Evolutionary conservation across 1,140 invertebrate species (phyloP), one percentile per base, ranked within the genome.

Genomic region (Hylaeus anthracinus): DNA sequence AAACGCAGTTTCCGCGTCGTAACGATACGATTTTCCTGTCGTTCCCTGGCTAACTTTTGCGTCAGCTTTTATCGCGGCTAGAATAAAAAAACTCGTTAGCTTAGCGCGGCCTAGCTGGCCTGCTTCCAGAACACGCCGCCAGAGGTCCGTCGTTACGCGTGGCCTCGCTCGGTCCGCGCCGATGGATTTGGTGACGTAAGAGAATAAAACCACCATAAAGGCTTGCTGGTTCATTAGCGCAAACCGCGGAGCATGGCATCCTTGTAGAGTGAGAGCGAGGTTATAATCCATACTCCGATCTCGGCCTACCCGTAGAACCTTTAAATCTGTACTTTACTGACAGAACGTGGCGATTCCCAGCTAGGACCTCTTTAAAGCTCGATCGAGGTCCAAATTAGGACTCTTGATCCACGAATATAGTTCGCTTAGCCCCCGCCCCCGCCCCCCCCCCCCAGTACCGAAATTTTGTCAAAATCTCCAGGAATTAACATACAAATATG

Each of bases 181-280:
- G 78, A 86, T 86, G 86, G 81, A 85, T 86, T 85, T 89, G 82
- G 84, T 91, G 89, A 91, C 89, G 89, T 90, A 91, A 90, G 88
- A 88, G 83, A 89, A 90, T 90, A 91, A 91, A 90, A 90, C 74
- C 86, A 88, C 86, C 86, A 85, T 90, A 91, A 91, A 91, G 88
- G 83, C 85, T 87, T 79, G 82, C 84, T 86, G 86, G 83, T 90
- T 91, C 88, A 90, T 91, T 90, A 91, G 88, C 88, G 88, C 84
- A 79, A 86, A 84, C 86, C 86, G 65, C 71, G 82, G 48, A 87
- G 61, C 78, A 72, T 83, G 65, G 60, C 66, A 77, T 81, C 79
- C 74, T 72, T 81, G 70, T 53, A 15, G 45, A 51, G 79, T 66
- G 66, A 55, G 69, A 77, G 58, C 75, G 69, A 82, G 74, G 72